Percentiles rank a stretch among this genome's conserved stretches.
phyloP scores from a whole-genome alignment of 2,888 invertebrate genomes.

The Tipula unca region DNA sequence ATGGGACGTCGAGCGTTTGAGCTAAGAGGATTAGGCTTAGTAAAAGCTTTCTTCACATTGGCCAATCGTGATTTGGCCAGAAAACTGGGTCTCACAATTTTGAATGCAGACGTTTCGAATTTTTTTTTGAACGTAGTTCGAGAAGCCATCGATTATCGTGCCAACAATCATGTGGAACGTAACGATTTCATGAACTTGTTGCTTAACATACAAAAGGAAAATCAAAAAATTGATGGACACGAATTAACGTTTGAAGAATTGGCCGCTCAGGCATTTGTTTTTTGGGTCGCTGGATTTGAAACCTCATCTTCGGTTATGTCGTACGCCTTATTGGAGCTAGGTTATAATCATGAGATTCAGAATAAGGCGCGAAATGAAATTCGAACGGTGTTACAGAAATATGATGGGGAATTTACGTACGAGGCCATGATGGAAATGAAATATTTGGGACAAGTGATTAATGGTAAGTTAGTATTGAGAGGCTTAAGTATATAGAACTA shows the following conservation, averaged over 20 bases:
- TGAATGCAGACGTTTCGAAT: neutral
- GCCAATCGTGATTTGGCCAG: neutral
- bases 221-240: neutral
- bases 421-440: slow-evolving; percentile 49
- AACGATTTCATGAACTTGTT: slow-evolving; percentile 42
- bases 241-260: neutral
- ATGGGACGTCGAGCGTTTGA: slow-evolving; percentile 30
- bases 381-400: slow-evolving; percentile 37
- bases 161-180: slow-evolving; percentile 35
- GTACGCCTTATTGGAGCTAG: slow-evolving; percentile 47
- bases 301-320: slow-evolving; percentile 50
- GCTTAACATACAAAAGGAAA: neutral
- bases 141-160: slow-evolving; percentile 38
- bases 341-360: slow-evolving; percentile 47
- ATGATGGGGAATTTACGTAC: slow-evolving; percentile 45
- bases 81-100: neutral
- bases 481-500: slow-evolving; percentile 33
- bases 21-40: slow-evolving; percentile 19
- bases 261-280: slow-evolving; percentile 28
- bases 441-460: slow-evolving; percentile 48
- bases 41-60: neutral
- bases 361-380: slow-evolving; percentile 45
- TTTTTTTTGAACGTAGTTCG: slow-evolving; percentile 34
- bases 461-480: slow-evolving; percentile 36
- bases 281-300: slow-evolving; percentile 53